Evolutionary conservation across 1,140 invertebrate genomes (phyloP).

Genomic region (Drosophila sturtevanti): DNA sequence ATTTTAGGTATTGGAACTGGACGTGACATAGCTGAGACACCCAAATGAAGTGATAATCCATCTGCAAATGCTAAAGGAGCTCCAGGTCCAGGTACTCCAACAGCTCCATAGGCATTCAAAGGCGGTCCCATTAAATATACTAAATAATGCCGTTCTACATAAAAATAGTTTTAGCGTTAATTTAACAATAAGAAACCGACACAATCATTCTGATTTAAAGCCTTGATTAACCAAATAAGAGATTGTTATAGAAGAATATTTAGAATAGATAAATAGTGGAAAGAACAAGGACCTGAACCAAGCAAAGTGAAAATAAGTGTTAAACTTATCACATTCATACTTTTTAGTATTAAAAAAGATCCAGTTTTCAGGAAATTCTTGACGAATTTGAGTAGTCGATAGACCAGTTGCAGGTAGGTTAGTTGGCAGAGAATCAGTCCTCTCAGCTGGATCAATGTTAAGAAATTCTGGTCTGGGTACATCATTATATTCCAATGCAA

Average conservation of each 20-base stretch:
- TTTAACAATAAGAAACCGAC: not conserved
- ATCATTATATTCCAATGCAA: not conserved
- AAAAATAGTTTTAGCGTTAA: not conserved
- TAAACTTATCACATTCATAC: not conserved
- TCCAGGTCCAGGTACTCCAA: not conserved
- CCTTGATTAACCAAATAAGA: not conserved
- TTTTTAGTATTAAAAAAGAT: slow-evolving; percentile 2
- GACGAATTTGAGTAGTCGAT: not conserved
- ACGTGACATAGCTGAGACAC: not conserved
- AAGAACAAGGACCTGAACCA: not conserved
- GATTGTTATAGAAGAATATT: not conserved
- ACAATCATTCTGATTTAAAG: not conserved
- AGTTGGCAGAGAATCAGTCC: not conserved
- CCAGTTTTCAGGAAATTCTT: slow-evolving; percentile 13
- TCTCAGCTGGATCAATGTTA: not conserved
- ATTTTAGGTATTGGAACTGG: not conserved
- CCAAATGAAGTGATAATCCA: too few species aligned
- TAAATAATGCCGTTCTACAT: too few species aligned
- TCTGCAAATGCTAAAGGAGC: not conserved
- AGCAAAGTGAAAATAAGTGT: not conserved
- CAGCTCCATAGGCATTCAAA: not conserved
- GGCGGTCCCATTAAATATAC: too few species aligned
- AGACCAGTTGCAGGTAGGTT: not conserved
- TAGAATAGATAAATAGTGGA: not conserved
- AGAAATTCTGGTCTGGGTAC: not conserved